These are phyloP conservation scores for Drosophila testacea DNA, from an alignment of 2,888 invertebrate species.

Conservation along the genomic window DNA sequence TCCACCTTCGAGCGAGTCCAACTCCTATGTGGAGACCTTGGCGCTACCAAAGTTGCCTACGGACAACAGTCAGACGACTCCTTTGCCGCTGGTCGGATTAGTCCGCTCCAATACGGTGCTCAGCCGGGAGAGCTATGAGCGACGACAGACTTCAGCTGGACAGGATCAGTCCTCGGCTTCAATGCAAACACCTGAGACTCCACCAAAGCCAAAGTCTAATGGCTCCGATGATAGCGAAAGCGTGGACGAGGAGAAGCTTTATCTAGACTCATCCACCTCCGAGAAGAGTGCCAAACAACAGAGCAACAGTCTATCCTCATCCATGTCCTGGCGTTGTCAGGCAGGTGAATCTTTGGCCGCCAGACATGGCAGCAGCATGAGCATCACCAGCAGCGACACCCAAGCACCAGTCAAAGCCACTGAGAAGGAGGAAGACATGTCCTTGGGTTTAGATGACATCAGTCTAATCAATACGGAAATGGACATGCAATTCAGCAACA, in stretches of 20 bases:
- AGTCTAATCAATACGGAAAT: conserved; percentile 80
- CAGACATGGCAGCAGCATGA: conserved; percentile 86
- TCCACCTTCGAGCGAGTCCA: conserved; percentile 84
- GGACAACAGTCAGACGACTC: conserved; percentile 81
- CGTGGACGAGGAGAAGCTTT: conserved; percentile 89
- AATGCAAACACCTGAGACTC: conserved; percentile 16
- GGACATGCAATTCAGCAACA: conserved; percentile 81
- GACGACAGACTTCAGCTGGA: conserved; percentile 45
- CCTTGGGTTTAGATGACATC: conserved; percentile 77
- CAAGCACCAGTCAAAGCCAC: conserved; percentile 33
- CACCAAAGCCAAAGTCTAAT: conserved; percentile 42
- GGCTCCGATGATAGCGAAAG: conserved; percentile 85
- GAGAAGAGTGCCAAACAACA: conserved; percentile 85
- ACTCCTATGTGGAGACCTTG: conserved; percentile 83
- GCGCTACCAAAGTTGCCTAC: conserved; percentile 84
- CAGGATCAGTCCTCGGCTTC: conserved; percentile 12
- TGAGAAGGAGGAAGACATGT: conserved; percentile 67
- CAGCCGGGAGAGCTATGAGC: conserved; percentile 80
- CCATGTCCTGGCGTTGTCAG: conserved; percentile 84
- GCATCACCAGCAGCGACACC: conserved; percentile 85
- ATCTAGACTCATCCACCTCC: conserved; percentile 88
- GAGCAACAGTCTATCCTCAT: conserved; percentile 78
- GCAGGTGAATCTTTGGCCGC: conserved; percentile 89
- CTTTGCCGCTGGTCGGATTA: conserved; percentile 83
- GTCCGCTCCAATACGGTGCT: conserved; percentile 84